Conservation (phyloP, 2,113 vertebrate species). For the Saccopteryx bilineata region DNA sequence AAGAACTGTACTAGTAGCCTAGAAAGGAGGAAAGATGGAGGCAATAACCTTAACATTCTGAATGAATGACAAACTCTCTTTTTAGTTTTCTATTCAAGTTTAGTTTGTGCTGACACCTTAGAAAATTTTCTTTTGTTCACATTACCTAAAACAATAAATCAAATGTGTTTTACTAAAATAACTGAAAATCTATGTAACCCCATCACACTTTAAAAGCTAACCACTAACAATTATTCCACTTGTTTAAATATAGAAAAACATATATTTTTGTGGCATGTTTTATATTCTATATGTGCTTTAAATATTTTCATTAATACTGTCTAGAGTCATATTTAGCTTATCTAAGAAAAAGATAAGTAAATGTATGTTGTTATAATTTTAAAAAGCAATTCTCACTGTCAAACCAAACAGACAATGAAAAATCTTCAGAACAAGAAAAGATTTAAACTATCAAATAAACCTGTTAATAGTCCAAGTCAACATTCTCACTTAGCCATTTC, state of each 20-base stretch:
- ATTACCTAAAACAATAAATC: constrained; percentile 4
- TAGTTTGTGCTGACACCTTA: background rate
- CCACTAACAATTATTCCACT: background rate
- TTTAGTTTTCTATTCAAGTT: background rate
- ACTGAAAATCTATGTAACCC: constrained; percentile 29
- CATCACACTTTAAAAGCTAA: background rate
- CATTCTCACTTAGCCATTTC: background rate
- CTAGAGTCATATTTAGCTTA: background rate
- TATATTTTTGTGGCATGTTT: background rate
- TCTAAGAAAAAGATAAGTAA: constrained; percentile 15
- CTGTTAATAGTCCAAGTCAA: background rate
- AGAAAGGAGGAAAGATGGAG: background rate
- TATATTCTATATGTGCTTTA: background rate
- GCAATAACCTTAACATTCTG: background rate
- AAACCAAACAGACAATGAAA: background rate
- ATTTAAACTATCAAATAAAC: background rate
- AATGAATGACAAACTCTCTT: background rate
- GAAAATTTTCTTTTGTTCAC: background rate
- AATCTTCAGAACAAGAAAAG: constrained; percentile 23
- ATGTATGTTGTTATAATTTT: background rate
- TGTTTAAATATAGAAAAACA: background rate
- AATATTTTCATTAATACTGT: constrained; percentile 10
- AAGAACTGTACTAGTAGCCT: background rate
- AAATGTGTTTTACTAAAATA: background rate
- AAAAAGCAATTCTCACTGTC: constrained; percentile 19